A percentile compares a stretch with the other conserved stretches of the same genome.
phyloP scores from a whole-genome alignment of 2,113 vertebrate species.

The Vombatus ursinus region DNA sequence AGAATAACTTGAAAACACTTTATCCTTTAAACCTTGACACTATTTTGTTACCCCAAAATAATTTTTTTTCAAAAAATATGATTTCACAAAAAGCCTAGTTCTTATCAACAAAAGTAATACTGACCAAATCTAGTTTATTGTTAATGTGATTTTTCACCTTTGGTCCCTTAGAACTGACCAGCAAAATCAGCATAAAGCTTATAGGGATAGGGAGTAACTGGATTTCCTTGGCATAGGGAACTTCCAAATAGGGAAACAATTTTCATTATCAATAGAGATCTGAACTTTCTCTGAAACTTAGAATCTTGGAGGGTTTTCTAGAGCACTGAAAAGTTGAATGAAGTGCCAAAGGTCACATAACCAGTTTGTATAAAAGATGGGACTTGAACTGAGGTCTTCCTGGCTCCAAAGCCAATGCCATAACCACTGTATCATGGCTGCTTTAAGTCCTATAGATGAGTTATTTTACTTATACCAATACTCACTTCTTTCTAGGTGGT shows the following conservation, averaged over 20 bases:
- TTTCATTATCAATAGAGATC: background rate
- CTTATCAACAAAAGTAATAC: background rate
- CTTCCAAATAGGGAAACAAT: background rate
- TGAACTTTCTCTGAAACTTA: background rate
- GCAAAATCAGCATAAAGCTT: background rate
- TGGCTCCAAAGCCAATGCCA: background rate
- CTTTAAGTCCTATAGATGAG: background rate
- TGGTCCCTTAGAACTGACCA: conserved; percentile 43
- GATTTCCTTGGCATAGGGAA: background rate
- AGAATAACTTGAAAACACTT: conserved; percentile 19
- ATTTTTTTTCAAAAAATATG: background rate
- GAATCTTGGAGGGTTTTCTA: background rate
- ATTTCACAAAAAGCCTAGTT: background rate
- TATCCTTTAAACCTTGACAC: background rate
- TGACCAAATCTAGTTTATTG: conserved; percentile 19
- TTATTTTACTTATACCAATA: background rate
- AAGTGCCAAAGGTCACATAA: background rate
- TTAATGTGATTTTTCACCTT: conserved; percentile 44
- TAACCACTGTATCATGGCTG: background rate
- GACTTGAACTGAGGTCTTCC: background rate
- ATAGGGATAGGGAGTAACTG: background rate
- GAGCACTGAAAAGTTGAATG: background rate
- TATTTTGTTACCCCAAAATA: conserved; percentile 22
- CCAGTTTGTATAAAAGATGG: background rate
- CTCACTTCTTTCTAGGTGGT: background rate